Evolutionary conservation across 2,888 invertebrate species (phyloP).

Genomic region (Gastrophysa polygoni): DNA sequence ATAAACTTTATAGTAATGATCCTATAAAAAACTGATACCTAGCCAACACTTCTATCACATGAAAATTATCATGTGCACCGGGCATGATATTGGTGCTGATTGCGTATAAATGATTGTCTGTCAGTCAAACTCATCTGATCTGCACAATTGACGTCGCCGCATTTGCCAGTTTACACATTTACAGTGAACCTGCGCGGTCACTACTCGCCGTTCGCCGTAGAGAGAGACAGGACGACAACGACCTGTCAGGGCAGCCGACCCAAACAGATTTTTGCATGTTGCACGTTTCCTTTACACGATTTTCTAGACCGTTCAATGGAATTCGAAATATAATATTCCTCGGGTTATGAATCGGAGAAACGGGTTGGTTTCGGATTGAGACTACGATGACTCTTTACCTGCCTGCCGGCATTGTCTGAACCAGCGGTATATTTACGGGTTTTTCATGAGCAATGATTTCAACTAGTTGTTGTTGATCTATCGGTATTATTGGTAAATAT

Average conservation of each 20-base stretch:
- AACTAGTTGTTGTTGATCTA: too few relatives aligned
- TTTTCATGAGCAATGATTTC: too few relatives aligned
- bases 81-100: too few relatives aligned
- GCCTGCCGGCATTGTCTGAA: not conserved
- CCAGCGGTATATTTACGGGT: too few relatives aligned
- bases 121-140: not conserved
- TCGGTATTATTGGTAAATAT: too few relatives aligned
- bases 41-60: too few relatives aligned
- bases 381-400: not conserved
- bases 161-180: conserved; percentile 16
- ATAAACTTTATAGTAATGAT: too few relatives aligned
- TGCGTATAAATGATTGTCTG: too few relatives aligned
- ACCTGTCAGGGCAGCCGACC: not conserved
- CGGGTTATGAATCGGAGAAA: not conserved
- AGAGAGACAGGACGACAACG: not conserved
- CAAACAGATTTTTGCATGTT: not conserved
- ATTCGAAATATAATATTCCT: not conserved
- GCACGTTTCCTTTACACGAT: not conserved
- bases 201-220: conserved; percentile 3
- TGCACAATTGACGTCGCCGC: not conserved
- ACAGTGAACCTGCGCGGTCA: conserved; percentile 25
- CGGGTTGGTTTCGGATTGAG: not conserved
- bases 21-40: too few relatives aligned
- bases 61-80: too few relatives aligned
- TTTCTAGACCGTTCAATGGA: not conserved